Conservation (phyloP, 23 tunicate genomes). For the Halocynthia aurantium region DNA sequence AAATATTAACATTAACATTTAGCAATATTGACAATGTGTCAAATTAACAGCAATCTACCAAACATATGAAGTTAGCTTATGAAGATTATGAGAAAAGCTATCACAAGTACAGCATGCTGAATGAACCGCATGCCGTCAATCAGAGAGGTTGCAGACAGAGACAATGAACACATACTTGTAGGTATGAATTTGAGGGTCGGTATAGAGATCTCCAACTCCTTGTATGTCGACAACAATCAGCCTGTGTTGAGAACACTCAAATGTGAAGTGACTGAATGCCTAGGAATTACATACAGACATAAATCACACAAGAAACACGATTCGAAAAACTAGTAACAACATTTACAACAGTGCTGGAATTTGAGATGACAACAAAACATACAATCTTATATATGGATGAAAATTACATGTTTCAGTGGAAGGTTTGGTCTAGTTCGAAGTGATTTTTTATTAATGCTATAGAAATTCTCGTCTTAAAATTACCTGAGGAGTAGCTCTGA, state of each 20-base stretch:
- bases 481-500: constrained; percentile 90
- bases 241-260: constrained; percentile 92
- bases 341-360: neutral
- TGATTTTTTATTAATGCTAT: no score
- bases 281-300: constrained; percentile 5
- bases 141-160: no score
- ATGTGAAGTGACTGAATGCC: constrained; percentile 99
- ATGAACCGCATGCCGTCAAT: no score
- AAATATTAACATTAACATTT: no score
- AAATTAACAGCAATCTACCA: no score
- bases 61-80: no score
- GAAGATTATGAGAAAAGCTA: no score
- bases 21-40: no score
- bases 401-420: no score
- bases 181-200: constrained; percentile 98
- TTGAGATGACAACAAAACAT: neutral
- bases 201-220: constrained; percentile 96
- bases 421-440: no score
- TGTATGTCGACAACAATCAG: constrained; percentile 95
- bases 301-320: neutral
- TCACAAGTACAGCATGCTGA: no score
- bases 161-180: constrained; percentile 57
- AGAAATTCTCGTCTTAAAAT: no score
- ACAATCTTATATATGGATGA: neutral
- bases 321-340: neutral